These are phyloP conservation scores for Urocynchramus pylzowi DNA, from an alignment of 2,113 vertebrate genomes.

Conservation along the genomic window DNA sequence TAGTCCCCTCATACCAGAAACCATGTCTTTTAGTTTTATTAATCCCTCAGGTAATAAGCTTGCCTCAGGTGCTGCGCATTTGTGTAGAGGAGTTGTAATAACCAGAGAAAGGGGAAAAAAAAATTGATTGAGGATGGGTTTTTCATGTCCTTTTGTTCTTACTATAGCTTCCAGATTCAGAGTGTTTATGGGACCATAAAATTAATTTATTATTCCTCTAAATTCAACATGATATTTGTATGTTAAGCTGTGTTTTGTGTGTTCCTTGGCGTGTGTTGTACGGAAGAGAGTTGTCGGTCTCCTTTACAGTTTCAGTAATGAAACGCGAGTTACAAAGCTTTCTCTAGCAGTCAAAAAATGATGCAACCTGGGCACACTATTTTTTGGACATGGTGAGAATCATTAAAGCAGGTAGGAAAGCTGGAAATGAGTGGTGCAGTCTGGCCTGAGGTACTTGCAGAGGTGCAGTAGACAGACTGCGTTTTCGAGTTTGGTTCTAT, in stretches of 20 bases:
- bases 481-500: not conserved
- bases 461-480: not conserved
- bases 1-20: not conserved
- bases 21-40: not conserved
- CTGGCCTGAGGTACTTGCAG: not conserved
- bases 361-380: not conserved
- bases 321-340: not conserved
- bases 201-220: not conserved
- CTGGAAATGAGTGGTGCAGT: not conserved
- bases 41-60: not conserved
- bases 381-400: not conserved
- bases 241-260: not conserved
- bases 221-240: not conserved
- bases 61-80: not conserved
- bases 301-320: not conserved
- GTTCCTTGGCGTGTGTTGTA: not conserved
- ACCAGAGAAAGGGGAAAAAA: not conserved
- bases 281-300: not conserved
- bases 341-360: not conserved
- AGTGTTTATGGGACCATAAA: not conserved
- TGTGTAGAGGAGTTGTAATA: not conserved
- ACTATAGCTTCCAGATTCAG: not conserved
- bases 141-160: not conserved
- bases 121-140: accelerated
- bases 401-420: not conserved